phyloP scores from a whole-genome alignment of 1,140 invertebrate genomes.

The Rhyacophila brunnea region DNA sequence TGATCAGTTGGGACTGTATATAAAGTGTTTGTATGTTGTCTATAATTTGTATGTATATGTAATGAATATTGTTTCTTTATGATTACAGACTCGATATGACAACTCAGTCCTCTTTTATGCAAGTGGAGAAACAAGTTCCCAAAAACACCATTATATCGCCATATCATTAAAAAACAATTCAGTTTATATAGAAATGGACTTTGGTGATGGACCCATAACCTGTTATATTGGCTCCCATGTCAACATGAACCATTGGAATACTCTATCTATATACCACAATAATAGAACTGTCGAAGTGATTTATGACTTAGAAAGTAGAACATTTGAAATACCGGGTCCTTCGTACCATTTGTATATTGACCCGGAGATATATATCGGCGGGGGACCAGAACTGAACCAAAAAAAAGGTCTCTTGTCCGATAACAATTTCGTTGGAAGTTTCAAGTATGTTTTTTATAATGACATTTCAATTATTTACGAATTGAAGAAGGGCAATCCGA shows the following conservation, averaged over 20 bases:
- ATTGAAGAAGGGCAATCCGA: slow-evolving; percentile 75
- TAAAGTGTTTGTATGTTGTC: no score
- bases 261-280: slow-evolving; percentile 81
- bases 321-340: slow-evolving; percentile 68
- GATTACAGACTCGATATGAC: slow-evolving; percentile 73
- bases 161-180: slow-evolving; percentile 76
- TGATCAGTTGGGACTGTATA: no score
- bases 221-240: slow-evolving; percentile 67
- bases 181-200: slow-evolving; percentile 77
- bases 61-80: slow-evolving; percentile 1
- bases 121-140: slow-evolving; percentile 76
- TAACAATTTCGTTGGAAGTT: slow-evolving; percentile 80
- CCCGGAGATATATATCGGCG: slow-evolving; percentile 89
- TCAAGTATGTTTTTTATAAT: slow-evolving; percentile 92
- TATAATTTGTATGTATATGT: no score
- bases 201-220: slow-evolving; percentile 73
- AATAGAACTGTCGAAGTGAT: slow-evolving; percentile 69
- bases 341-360: slow-evolving; percentile 84
- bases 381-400: slow-evolving; percentile 76
- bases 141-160: slow-evolving; percentile 78
- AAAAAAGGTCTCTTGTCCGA: slow-evolving; percentile 70
- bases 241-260: slow-evolving; percentile 82
- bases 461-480: slow-evolving; percentile 88
- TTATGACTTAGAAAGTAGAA: slow-evolving; percentile 68
- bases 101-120: slow-evolving; percentile 86